Conservation (phyloP, 2,797 vertebrate genomes). For the Hybognathus amarus region DNA sequence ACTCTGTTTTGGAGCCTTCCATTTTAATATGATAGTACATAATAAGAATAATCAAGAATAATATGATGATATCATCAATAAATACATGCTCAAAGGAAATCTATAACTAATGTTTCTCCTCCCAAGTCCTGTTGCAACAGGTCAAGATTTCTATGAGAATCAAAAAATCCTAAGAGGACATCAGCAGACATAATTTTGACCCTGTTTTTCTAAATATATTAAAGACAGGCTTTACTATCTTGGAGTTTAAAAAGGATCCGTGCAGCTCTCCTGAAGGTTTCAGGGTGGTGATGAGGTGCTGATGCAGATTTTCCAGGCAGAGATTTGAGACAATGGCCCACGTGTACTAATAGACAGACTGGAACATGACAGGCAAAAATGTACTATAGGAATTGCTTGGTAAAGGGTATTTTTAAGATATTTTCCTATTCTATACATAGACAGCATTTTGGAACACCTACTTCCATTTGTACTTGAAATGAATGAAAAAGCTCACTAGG, state of each 20-base stretch:
- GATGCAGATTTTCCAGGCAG: constrained; percentile 23
- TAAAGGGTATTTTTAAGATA: not conserved
- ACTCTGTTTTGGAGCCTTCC: not conserved
- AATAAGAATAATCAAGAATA: not conserved
- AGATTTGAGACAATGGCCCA: constrained; percentile 30
- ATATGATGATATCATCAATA: not conserved
- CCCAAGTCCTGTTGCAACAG: constrained; percentile 16
- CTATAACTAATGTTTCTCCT: not conserved
- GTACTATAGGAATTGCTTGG: not conserved
- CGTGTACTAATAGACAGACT: not conserved
- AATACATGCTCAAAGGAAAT: not conserved
- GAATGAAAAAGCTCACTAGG: not conserved
- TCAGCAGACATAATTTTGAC: not conserved
- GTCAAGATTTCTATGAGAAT: not conserved
- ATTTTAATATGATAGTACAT: not conserved
- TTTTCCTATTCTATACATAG: not conserved
- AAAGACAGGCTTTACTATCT: not conserved
- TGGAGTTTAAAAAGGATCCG: not conserved
- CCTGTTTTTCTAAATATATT: not conserved
- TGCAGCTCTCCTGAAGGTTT: not conserved
- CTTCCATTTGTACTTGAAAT: not conserved
- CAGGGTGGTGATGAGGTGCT: constrained; percentile 26
- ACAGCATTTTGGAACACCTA: not conserved
- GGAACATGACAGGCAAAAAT: not conserved
- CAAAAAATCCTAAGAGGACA: not conserved